phyloP scores from a whole-genome alignment of 2,888 invertebrate genomes.

The Euzophera pinguis region DNA sequence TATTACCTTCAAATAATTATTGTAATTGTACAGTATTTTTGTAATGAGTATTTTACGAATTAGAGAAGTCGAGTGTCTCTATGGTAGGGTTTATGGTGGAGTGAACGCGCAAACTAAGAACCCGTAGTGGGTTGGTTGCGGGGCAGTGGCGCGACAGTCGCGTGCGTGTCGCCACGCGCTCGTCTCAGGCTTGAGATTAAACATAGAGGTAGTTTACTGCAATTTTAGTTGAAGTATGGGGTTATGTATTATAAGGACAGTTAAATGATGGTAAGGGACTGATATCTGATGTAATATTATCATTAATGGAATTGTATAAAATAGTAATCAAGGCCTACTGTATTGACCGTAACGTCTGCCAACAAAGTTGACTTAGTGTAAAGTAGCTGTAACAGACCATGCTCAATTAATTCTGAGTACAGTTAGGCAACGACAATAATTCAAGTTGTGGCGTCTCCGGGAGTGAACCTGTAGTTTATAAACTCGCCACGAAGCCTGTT shows the following conservation, averaged over 20 bases:
- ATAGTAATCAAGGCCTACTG: slow-evolving; percentile 68
- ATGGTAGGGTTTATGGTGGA: slow-evolving; percentile 27
- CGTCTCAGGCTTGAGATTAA: slow-evolving; percentile 60
- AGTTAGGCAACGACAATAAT: slow-evolving; percentile 55
- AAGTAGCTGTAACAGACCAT: slow-evolving; percentile 68
- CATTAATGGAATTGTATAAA: slow-evolving; percentile 72
- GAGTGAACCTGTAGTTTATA: slow-evolving; percentile 49
- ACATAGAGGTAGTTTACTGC: slow-evolving; percentile 65
- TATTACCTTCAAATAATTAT: slow-evolving; percentile 73
- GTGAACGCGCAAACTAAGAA: slow-evolving; percentile 15
- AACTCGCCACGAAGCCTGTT: slow-evolving; percentile 13
- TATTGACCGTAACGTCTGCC: slow-evolving; percentile 57
- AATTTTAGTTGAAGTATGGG: slow-evolving; percentile 66
- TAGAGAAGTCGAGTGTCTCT: slow-evolving; percentile 37
- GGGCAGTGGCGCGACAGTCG: slow-evolving; percentile 14
- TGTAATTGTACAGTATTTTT: slow-evolving; percentile 79
- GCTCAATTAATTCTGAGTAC: slow-evolving; percentile 74
- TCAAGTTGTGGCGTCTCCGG: slow-evolving; percentile 39
- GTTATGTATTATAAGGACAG: slow-evolving; percentile 71
- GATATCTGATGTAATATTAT: slow-evolving; percentile 74
- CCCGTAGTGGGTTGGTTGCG: slow-evolving; percentile 4
- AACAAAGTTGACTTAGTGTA: slow-evolving; percentile 73
- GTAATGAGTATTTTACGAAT: slow-evolving; percentile 73
- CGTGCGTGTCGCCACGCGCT: neutral
- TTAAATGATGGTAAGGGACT: slow-evolving; percentile 66